Conservation (phyloP, 1,140 invertebrate genomes). For the Orchesella cincta region DNA sequence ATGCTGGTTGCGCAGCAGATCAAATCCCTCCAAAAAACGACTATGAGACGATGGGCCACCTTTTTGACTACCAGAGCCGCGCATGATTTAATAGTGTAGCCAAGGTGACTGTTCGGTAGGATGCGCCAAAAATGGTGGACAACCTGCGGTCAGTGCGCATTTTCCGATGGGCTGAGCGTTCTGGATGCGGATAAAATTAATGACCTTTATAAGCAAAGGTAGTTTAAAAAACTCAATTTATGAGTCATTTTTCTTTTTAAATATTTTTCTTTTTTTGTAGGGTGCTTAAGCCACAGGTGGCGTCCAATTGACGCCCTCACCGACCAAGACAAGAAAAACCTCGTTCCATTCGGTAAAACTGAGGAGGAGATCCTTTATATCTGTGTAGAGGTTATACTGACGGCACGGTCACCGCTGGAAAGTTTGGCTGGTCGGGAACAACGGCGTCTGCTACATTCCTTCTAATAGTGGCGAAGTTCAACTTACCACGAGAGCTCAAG, state of each 20-base stretch:
- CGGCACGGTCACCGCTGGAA: background rate
- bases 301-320: background rate
- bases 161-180: background rate
- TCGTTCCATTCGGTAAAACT: background rate
- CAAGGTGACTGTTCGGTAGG: background rate
- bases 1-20: background rate
- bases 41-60: background rate
- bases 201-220: constrained; percentile 7
- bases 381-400: background rate
- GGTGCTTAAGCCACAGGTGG: background rate
- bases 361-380: background rate
- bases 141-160: background rate
- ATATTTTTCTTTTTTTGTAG: too few relatives aligned
- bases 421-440: background rate
- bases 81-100: background rate
- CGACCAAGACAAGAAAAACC: background rate
- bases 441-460: background rate
- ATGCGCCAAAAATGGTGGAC: background rate
- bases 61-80: constrained; percentile 1
- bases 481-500: background rate
- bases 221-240: too few relatives aligned
- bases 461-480: background rate
- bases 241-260: too few relatives aligned
- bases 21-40: background rate
- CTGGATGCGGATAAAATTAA: constrained; percentile 21